These are phyloP conservation scores for Pseudoips prasinana DNA, from an alignment of 2,888 invertebrate species.

Conservation along the genomic window DNA sequence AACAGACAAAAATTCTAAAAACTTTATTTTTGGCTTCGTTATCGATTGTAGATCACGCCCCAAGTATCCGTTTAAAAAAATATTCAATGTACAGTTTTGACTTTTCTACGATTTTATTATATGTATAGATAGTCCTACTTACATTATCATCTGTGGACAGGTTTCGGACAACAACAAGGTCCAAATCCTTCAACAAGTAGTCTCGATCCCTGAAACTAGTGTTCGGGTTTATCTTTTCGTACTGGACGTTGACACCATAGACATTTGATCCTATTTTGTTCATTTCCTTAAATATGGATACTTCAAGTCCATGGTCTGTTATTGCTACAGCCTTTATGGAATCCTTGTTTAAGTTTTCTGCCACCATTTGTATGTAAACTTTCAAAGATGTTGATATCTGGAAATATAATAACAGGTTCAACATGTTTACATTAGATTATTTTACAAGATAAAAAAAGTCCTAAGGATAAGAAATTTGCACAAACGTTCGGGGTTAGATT, in stretches of 20 bases:
- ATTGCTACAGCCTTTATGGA: slow-evolving; percentile 28
- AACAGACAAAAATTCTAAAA: no score
- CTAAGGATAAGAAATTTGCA: no score
- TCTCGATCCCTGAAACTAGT: slow-evolving; percentile 1
- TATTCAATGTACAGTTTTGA: no score
- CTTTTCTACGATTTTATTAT: no score
- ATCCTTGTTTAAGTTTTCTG: slow-evolving; percentile 36
- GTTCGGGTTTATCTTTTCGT: slow-evolving; percentile 13
- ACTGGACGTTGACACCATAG: slow-evolving; percentile 21
- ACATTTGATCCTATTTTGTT: slow-evolving; percentile 15
- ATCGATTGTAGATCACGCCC: no score
- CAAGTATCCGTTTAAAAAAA: no score
- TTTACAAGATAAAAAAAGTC: no score
- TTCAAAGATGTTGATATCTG: slow-evolving; percentile 27
- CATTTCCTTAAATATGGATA: slow-evolving; percentile 22
- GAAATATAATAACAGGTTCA: slow-evolving; percentile 3
- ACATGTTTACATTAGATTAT: neutral
- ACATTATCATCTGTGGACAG: slow-evolving; percentile 27
- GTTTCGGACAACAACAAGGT: slow-evolving; percentile 27
- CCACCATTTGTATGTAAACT: slow-evolving; percentile 39
- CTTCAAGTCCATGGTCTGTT: slow-evolving; percentile 5
- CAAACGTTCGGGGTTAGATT: no score
- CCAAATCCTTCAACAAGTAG: slow-evolving; percentile 14
- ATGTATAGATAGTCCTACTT: slow-evolving; percentile 2
- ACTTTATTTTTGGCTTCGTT: no score